Conservation (phyloP, 2,113 vertebrate species). For the Odocoileus hemionus region DNA sequence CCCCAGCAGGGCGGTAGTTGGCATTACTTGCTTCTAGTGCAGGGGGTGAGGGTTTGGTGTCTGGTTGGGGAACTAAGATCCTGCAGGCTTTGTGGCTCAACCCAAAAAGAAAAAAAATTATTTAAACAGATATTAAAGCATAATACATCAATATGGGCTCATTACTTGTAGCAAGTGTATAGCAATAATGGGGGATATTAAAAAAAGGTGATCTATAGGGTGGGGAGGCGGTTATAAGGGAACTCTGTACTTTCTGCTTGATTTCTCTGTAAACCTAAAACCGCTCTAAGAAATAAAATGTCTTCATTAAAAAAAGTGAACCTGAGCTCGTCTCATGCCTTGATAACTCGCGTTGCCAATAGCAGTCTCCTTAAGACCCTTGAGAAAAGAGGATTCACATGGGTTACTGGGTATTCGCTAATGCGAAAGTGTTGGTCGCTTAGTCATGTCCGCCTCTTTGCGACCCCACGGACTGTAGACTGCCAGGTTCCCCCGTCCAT, state of each 20-base stretch:
- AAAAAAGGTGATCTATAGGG: accelerated
- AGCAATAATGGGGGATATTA: neutral
- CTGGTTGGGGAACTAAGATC: neutral
- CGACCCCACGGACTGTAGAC: neutral
- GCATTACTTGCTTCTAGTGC: neutral
- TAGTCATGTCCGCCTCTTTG: neutral
- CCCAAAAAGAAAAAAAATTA: neutral
- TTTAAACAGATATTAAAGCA: neutral
- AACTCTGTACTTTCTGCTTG: neutral
- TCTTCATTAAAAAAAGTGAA: no score
- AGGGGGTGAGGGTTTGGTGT: neutral
- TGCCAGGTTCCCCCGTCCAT: neutral
- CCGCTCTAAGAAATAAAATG: neutral
- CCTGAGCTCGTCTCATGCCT: accelerated
- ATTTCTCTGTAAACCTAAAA: neutral
- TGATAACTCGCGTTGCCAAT: accelerated
- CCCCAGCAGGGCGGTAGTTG: neutral
- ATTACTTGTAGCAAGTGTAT: neutral
- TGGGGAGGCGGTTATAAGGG: accelerated
- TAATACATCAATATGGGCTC: accelerated
- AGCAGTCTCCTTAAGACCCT: accelerated
- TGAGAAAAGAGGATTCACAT: accelerated
- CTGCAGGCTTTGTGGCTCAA: neutral
- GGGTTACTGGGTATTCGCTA: neutral
- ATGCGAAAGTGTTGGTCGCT: neutral